Evolutionary conservation across 35 echinoderm and acorn worm species (phyloP), one percentile per base, ranked within the genome.

Genomic region (Chiridota heheva): DNA sequence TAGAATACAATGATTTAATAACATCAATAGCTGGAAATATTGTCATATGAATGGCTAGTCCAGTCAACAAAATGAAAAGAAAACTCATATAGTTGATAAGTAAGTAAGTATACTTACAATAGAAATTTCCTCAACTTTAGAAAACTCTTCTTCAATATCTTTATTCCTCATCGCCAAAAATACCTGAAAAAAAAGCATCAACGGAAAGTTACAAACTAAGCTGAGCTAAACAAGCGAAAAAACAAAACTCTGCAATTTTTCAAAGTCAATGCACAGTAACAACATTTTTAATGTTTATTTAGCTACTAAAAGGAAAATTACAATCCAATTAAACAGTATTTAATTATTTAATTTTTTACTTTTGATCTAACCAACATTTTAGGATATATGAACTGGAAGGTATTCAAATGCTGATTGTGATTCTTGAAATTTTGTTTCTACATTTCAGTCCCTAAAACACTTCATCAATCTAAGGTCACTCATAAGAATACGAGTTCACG

Each of bases 71-170:
- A 51, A 10, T 51, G 7, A 10, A 10, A 10, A 20, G 7, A 20
- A 7, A 7, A 51, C 46, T n/a, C 46, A 51, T 10, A 16, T 73
- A 26, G 18, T 41, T 27, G 18, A 2, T 8, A 39, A 18, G 7
- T 2, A 31, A 57, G 12, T 2, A 32, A 28, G 20, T 47, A 17
- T 30, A 90, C 88, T 85, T 91, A 91, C 88, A 51, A 71, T 68
- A 69, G 73, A 62, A 8, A 86, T 18, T 46, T 72, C 60, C 60
- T 91, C 72, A 3, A 91, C 88, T 85, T 71, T 91, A 33, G 88
- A 85, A 51, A 91, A 85, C 49, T 85, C 88, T 30, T 60, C 41
- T 25, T 91, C 73, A 1, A 85, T 17, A 33, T 91, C 73, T 49
- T 77, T 55, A 34, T 72, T 60, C 61, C 58, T 69, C 12, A 91